phyloP scores from a whole-genome alignment of 2,888 invertebrate species.

The Aromia moschata region DNA sequence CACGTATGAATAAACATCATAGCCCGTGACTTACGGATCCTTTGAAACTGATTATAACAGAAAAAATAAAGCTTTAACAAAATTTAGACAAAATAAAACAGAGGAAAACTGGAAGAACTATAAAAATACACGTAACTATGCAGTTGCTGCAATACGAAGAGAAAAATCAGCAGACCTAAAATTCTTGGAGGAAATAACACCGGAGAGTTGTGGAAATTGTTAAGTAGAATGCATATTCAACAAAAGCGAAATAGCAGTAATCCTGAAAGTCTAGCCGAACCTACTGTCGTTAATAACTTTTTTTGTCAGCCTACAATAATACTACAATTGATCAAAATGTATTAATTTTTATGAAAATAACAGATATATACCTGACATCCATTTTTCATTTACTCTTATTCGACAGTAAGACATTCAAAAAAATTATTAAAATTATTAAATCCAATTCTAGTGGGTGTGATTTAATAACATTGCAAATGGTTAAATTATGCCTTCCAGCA shows the following conservation, averaged over 20 bases:
- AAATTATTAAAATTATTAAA: background rate
- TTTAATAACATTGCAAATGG: background rate
- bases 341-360: background rate
- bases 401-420: background rate
- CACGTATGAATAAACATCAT: background rate
- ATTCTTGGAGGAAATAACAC: background rate
- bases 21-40: background rate
- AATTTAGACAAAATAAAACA: background rate
- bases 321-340: background rate
- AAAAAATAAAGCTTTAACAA: background rate
- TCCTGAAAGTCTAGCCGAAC: background rate
- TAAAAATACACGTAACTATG: background rate
- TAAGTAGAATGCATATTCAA: background rate
- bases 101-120: background rate
- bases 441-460: background rate
- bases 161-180: background rate
- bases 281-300: background rate
- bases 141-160: background rate
- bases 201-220: background rate
- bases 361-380: background rate
- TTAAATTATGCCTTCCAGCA: background rate
- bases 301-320: background rate
- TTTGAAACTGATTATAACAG: background rate
- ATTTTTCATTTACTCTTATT: background rate
- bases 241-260: background rate